Evolutionary conservation across 2,888 invertebrate genomes (phyloP).

Genomic region (Abscondita cerata): DNA sequence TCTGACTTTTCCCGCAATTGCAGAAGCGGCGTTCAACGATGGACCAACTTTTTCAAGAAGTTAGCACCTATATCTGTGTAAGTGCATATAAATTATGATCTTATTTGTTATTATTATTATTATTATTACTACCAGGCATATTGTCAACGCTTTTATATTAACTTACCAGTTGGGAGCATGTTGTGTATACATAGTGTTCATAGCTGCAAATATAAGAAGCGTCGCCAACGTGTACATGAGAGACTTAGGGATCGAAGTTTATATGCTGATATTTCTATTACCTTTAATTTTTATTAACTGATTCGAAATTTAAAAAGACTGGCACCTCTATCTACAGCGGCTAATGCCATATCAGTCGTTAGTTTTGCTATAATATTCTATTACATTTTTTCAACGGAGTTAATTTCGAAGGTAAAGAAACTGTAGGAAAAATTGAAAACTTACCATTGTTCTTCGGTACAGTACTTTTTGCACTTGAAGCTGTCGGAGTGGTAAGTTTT

Average conservation of each 20-base stretch:
- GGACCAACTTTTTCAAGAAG: slow-evolving; percentile 69
- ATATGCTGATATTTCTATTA: slow-evolving; percentile 76
- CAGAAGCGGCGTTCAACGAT: slow-evolving; percentile 77
- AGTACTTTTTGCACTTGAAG: slow-evolving; percentile 87
- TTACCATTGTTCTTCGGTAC: slow-evolving; percentile 89
- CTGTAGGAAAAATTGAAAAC: slow-evolving; percentile 61
- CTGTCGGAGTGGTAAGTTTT: slow-evolving; percentile 75
- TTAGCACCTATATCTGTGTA: slow-evolving; percentile 73
- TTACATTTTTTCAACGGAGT: slow-evolving; percentile 72
- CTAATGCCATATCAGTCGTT: slow-evolving; percentile 79
- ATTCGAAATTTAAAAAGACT: slow-evolving; percentile 79
- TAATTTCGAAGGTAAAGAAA: slow-evolving; percentile 59
- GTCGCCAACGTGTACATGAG: slow-evolving; percentile 66
- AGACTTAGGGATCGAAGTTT: slow-evolving; percentile 65
- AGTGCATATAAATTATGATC: no score
- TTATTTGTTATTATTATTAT: no score
- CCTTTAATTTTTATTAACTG: slow-evolving; percentile 76
- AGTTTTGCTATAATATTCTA: slow-evolving; percentile 80
- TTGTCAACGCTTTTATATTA: slow-evolving; percentile 77
- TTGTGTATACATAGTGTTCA: slow-evolving; percentile 95
- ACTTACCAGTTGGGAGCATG: slow-evolving; percentile 95
- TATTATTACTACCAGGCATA: no score
- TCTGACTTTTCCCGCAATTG: slow-evolving; percentile 82
- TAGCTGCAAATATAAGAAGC: slow-evolving; percentile 82
- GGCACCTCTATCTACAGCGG: slow-evolving; percentile 83